Conservation (phyloP, 2,888 invertebrate genomes). For the Chironomus tentans region DNA sequence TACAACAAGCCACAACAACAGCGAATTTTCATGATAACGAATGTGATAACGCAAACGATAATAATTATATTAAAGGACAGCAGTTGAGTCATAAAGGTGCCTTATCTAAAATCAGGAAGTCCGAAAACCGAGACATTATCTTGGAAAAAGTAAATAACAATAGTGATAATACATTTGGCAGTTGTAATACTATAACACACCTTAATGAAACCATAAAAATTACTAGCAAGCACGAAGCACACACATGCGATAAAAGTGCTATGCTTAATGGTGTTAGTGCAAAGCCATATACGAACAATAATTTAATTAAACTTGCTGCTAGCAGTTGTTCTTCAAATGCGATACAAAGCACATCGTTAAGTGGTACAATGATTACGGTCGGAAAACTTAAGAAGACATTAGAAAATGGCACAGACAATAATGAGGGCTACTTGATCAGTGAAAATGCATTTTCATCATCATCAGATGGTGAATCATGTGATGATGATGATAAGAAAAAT, state of each 20-base stretch:
- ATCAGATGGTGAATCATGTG: constrained; percentile 37
- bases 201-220: constrained; percentile 26
- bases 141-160: neutral
- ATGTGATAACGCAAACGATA: neutral
- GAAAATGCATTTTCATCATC: constrained; percentile 51
- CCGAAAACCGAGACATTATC: neutral
- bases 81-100: neutral
- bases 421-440: constrained; percentile 41
- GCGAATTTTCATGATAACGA: neutral
- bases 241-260: neutral
- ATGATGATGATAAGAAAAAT: constrained; percentile 23
- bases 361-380: constrained; percentile 32
- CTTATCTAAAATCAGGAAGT: constrained; percentile 11
- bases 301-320: constrained; percentile 26
- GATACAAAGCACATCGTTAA: constrained; percentile 18
- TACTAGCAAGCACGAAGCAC: constrained; percentile 19
- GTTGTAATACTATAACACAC: constrained; percentile 15
- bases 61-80: neutral
- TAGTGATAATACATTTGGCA: neutral
- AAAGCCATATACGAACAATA: constrained; percentile 19
- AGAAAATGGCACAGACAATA: neutral
- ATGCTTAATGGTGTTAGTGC: constrained; percentile 1
- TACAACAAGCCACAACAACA: neutral
- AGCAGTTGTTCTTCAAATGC: constrained; percentile 24
- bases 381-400: constrained; percentile 30